Evolutionary conservation across 2,888 invertebrate genomes (phyloP).

Genomic region (Alviniconcha strummeri): DNA sequence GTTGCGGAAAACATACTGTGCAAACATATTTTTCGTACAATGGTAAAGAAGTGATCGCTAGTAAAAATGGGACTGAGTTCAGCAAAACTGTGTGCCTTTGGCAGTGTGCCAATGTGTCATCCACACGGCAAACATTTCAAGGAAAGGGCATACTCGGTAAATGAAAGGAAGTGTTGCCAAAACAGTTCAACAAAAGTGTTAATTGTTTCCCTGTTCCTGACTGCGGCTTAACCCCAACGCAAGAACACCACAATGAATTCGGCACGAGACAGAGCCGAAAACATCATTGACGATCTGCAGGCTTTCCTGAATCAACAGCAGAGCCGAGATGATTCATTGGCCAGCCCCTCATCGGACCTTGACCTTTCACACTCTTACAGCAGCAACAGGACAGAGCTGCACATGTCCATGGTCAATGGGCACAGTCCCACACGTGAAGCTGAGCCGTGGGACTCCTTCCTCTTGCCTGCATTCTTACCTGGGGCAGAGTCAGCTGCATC

Average conservation of each 20-base stretch:
- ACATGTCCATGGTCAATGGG: neutral
- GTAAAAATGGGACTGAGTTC: no score
- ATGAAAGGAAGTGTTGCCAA: no score
- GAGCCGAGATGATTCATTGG: conserved; percentile 32
- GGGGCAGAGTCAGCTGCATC: neutral
- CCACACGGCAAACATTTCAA: neutral
- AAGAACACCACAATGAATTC: conserved; percentile 14
- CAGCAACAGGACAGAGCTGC: neutral
- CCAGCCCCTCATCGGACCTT: conserved; percentile 15
- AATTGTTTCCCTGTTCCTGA: no score
- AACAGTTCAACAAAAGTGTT: neutral
- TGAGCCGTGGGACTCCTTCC: neutral
- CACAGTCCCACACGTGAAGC: neutral
- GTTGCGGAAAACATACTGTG: no score
- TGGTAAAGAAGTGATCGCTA: no score
- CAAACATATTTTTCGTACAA: no score
- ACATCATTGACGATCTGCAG: conserved; percentile 36
- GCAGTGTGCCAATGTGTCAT: neutral
- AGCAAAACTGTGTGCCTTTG: no score
- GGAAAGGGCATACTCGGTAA: neutral
- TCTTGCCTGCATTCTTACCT: neutral
- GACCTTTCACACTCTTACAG: conserved; percentile 4
- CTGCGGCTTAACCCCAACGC: no score
- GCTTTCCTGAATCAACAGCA: conserved; percentile 32
- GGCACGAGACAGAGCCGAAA: conserved; percentile 30